Conservation (phyloP, 2,113 vertebrate genomes). For the Apaloderma vittatum region DNA sequence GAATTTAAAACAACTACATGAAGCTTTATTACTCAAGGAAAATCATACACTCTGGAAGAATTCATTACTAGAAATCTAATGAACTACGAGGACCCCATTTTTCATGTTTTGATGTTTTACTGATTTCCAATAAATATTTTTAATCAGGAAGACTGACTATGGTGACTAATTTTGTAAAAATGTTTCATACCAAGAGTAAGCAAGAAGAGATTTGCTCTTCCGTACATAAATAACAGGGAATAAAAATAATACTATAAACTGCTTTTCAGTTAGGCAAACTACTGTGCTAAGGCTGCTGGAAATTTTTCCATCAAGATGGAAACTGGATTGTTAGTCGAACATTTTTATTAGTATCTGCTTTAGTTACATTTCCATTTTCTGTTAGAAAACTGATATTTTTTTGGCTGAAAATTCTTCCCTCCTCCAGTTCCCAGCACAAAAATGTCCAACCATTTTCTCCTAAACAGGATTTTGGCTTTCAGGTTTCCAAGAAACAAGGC, state of each 20-base stretch:
- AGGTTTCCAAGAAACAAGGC: slow-evolving; percentile 67
- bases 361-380: slow-evolving; percentile 51
- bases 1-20: slow-evolving; percentile 19
- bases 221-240: background rate
- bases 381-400: slow-evolving; percentile 53
- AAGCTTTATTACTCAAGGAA: slow-evolving; percentile 15
- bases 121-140: slow-evolving; percentile 13
- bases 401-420: slow-evolving; percentile 44
- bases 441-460: slow-evolving; percentile 36
- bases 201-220: background rate
- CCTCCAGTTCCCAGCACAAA: slow-evolving; percentile 32
- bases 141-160: background rate
- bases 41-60: background rate
- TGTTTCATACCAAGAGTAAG: background rate
- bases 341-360: slow-evolving; percentile 55
- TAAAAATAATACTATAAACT: background rate
- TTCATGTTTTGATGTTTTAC: background rate
- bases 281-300: background rate
- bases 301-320: slow-evolving; percentile 18
- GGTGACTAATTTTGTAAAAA: background rate
- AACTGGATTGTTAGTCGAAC: background rate
- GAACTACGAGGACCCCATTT: background rate
- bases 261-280: background rate
- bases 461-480: slow-evolving; percentile 48
- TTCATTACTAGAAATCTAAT: background rate